A percentile compares a stretch with the other conserved stretches of the same genome.
Conservation (phyloP, 2,113 vertebrate species). For the Pseudolaguvia tuberculata region DNA sequence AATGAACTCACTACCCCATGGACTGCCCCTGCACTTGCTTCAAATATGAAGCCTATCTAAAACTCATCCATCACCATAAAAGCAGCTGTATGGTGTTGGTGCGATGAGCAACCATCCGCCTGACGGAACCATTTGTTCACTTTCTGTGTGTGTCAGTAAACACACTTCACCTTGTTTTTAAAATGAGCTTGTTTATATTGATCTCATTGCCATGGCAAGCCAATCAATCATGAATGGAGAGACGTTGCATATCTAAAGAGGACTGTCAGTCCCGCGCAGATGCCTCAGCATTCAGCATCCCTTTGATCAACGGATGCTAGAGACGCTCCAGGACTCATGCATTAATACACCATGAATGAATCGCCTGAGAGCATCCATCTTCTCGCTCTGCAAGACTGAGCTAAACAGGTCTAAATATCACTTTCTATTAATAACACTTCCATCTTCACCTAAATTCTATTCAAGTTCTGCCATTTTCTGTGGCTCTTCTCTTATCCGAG, state of each 20-base stretch:
- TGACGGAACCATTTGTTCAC: slow-evolving; percentile 46
- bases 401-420: background rate
- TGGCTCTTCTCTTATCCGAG: no score
- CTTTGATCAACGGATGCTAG: slow-evolving; percentile 13
- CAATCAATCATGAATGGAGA: slow-evolving; percentile 44
- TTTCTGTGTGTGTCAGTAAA: slow-evolving; percentile 33
- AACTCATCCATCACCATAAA: slow-evolving; percentile 45
- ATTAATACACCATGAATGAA: background rate
- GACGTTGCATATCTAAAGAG: slow-evolving; percentile 20
- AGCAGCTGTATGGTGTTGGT: slow-evolving; percentile 33
- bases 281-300: slow-evolving; percentile 9
- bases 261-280: slow-evolving; percentile 27
- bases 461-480: no score
- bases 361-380: background rate
- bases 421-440: background rate
- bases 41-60: slow-evolving; percentile 16
- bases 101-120: slow-evolving; percentile 33
- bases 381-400: background rate
- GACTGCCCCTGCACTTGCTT: background rate
- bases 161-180: slow-evolving; percentile 38
- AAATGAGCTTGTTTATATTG: slow-evolving; percentile 50
- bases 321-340: slow-evolving; percentile 3
- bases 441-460: background rate
- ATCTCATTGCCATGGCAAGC: slow-evolving; percentile 39
- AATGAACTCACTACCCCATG: background rate